A percentile compares a stretch with the other conserved stretches of the same genome.
These are phyloP conservation scores for Fragum sueziense DNA, from an alignment of 2,888 invertebrate genomes.

Conservation along the genomic window DNA sequence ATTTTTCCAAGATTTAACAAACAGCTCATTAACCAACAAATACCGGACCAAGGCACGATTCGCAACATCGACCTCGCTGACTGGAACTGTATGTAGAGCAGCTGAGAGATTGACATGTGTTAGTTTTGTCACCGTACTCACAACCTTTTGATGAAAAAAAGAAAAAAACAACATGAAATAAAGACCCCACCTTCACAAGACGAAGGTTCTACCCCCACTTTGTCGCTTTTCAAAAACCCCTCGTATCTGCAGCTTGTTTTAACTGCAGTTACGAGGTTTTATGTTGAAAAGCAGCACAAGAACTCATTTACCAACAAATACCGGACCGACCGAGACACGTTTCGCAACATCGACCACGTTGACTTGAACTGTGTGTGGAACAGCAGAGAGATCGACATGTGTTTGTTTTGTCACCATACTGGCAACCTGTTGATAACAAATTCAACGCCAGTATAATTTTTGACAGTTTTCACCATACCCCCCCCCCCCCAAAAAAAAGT, in stretches of 20 bases:
- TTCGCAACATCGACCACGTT: constrained; percentile 28
- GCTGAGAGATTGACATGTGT: constrained; percentile 21
- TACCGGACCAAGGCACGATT: constrained; percentile 25
- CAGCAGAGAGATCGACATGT: constrained; percentile 26
- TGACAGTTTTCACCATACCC: neutral
- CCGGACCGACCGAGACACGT: constrained; percentile 21
- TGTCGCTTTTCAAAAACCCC: neutral
- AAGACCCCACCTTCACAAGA: too few species aligned
- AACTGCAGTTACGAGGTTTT: too few species aligned
- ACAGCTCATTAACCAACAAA: neutral
- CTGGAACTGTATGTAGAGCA: constrained; percentile 28
- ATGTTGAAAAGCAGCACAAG: neutral
- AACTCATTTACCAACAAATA: neutral
- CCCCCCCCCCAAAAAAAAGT: too few species aligned
- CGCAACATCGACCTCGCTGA: constrained; percentile 33
- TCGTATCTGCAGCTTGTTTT: too few species aligned
- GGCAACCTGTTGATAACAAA: constrained; percentile 42
- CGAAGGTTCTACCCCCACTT: neutral
- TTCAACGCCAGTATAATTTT: neutral
- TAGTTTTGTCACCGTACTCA: constrained; percentile 52
- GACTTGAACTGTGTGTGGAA: constrained; percentile 17
- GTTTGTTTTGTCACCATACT: constrained; percentile 47
- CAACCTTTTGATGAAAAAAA: too few species aligned
- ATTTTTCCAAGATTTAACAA: neutral
- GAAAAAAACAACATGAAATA: too few species aligned